Conservation (phyloP, 2,113 vertebrate species). For the Ammodytes dubius region DNA sequence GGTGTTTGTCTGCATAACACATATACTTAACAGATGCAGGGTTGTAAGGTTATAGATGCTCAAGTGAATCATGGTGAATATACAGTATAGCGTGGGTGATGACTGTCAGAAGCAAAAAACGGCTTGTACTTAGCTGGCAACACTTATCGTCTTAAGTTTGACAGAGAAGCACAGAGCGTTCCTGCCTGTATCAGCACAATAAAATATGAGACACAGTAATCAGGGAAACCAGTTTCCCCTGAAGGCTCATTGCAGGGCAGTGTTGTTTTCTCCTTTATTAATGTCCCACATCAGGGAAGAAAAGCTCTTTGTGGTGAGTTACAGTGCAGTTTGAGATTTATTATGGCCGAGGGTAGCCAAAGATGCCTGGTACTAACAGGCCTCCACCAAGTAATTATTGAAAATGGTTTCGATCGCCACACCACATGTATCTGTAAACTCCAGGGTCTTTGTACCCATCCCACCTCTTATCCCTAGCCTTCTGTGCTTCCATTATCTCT, state of each 20-base stretch:
- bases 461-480: neutral
- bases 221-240: constrained; percentile 36
- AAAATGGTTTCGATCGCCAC: neutral
- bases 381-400: constrained; percentile 16
- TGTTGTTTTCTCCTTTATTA: constrained; percentile 43
- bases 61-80: constrained; percentile 50
- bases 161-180: constrained; percentile 8
- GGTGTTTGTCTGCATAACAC: constrained; percentile 38
- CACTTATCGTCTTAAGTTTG: constrained; percentile 35
- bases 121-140: constrained; percentile 17
- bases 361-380: constrained; percentile 6
- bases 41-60: constrained; percentile 38
- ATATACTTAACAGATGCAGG: constrained; percentile 49
- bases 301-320: constrained; percentile 39
- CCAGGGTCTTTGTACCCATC: neutral
- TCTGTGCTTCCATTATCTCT: neutral
- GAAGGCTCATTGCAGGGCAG: constrained; percentile 24
- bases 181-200: constrained; percentile 52
- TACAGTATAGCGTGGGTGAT: constrained; percentile 49
- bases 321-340: constrained; percentile 50
- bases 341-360: constrained; percentile 30
- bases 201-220: constrained; percentile 43
- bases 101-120: constrained; percentile 41
- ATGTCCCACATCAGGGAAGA: constrained; percentile 8
- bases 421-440: constrained; percentile 11